phyloP scores from a whole-genome alignment of 2,113 vertebrate genomes.

The Hydrochoerus hydrochaeris region DNA sequence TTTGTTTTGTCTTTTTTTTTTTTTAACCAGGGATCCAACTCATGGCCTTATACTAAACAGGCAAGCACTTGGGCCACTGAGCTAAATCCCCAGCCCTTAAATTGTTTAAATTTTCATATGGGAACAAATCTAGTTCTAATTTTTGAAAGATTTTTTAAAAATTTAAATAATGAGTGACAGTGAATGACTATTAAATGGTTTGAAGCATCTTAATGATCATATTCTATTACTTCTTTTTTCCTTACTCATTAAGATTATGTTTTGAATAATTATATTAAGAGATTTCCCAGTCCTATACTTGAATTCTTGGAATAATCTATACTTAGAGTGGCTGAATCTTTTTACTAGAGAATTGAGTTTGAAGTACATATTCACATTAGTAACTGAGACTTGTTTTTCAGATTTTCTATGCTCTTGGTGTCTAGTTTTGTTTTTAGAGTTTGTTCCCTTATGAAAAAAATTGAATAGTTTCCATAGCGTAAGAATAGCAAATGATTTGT shows the following conservation, averaged over 20 bases:
- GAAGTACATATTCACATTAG: slow-evolving; percentile 56
- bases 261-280: slow-evolving; percentile 53
- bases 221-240: slow-evolving; percentile 36
- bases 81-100: neutral
- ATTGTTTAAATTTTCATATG: neutral
- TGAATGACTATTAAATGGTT: neutral
- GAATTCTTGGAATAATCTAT: slow-evolving; percentile 62
- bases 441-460: slow-evolving; percentile 19
- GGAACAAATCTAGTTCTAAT: slow-evolving; percentile 43
- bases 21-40: too few species aligned
- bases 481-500: neutral
- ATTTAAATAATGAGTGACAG: neutral
- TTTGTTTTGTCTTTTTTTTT: too few species aligned
- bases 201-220: slow-evolving; percentile 23
- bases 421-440: neutral
- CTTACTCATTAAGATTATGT: neutral
- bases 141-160: neutral
- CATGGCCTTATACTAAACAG: too few species aligned
- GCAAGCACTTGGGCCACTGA: too few species aligned
- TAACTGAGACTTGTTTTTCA: slow-evolving; percentile 33
- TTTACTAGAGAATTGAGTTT: slow-evolving; percentile 54
- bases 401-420: neutral
- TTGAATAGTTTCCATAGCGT: neutral
- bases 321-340: slow-evolving; percentile 51
- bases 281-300: slow-evolving; percentile 29